These are phyloP conservation scores for Erethizon dorsatum DNA, from an alignment of 2,797 vertebrate genomes.

Conservation along the genomic window DNA sequence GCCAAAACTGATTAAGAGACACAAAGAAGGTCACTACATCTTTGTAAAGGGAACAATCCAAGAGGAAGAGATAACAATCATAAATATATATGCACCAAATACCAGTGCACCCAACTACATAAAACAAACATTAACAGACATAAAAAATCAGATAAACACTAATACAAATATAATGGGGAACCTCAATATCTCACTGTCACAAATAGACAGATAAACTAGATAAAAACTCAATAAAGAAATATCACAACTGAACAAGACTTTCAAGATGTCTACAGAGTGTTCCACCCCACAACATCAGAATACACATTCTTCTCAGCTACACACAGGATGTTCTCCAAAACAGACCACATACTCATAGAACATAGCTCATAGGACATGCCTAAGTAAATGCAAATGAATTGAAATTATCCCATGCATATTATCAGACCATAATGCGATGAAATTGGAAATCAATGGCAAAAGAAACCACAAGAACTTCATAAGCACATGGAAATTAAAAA, in stretches of 20 bases:
- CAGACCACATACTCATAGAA: no score
- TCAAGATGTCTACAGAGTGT: background rate
- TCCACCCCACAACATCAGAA: background rate
- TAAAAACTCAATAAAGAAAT: background rate
- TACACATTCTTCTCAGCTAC: background rate
- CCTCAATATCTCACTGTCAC: background rate
- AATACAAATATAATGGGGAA: background rate
- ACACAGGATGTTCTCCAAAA: background rate
- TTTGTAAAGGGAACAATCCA: background rate
- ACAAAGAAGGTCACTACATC: background rate
- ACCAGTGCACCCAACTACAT: background rate
- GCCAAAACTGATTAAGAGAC: background rate
- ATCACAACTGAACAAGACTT: background rate
- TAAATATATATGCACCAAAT: background rate
- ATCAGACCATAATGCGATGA: background rate
- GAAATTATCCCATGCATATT: background rate
- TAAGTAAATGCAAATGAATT: background rate
- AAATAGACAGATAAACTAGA: background rate
- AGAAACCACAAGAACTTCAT: background rate
- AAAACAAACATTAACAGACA: background rate
- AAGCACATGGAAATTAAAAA: background rate
- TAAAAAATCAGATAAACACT: background rate
- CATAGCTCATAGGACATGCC: background rate
- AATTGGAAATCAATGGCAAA: background rate
- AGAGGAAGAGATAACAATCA: background rate